Percentiles rank a stretch among this genome's conserved stretches.
phyloP scores from a whole-genome alignment of 1,140 invertebrate species.

The Penaeus chinensis region DNA sequence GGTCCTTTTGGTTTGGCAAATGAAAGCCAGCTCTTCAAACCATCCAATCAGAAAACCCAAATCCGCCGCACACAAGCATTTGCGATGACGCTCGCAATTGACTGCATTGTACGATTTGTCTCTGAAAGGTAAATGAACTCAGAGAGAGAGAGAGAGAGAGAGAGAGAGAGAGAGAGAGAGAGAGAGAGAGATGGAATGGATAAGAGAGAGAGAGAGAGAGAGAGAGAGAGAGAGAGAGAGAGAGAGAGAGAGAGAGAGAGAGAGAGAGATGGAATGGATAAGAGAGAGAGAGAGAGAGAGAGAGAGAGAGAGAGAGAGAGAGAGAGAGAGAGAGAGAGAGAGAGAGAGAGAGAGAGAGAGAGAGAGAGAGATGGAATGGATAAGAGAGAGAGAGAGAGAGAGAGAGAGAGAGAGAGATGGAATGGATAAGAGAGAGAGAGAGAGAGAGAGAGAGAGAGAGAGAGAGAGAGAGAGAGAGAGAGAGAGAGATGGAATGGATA shows the following conservation, averaged over 20 bases:
- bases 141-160: too few species aligned
- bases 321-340: neutral
- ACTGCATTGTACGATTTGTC: too few species aligned
- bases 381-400: constrained; percentile 17
- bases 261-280: constrained; percentile 20
- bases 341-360: constrained; percentile 10
- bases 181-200: constrained; percentile 13
- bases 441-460: neutral
- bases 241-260: neutral
- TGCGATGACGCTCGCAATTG: too few species aligned
- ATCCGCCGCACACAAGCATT: too few species aligned
- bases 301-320: constrained; percentile 8
- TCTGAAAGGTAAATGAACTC: too few species aligned
- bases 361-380: neutral
- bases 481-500: neutral
- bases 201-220: neutral
- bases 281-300: neutral
- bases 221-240: constrained; percentile 2
- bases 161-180: too few species aligned
- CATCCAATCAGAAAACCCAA: too few species aligned
- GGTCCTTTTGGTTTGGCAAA: too few species aligned
- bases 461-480: constrained; percentile 13
- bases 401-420: neutral
- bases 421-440: constrained; percentile 6
- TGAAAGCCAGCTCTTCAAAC: too few species aligned